phyloP scores from a whole-genome alignment of 2,888 invertebrate species.

The Flexamia atlantica region DNA sequence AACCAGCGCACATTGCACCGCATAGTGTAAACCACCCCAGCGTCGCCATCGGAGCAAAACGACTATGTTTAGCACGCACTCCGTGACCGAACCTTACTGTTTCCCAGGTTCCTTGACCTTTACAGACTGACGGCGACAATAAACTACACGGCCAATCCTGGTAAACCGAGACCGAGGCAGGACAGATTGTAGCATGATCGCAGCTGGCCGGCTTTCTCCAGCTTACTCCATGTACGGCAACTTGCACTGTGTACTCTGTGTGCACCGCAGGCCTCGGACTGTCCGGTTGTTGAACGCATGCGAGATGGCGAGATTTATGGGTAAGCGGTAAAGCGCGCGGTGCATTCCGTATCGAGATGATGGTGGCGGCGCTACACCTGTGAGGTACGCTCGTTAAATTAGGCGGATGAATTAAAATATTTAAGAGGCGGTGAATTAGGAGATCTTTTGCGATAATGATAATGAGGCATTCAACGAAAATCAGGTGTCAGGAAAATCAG shows the following conservation, averaged over 20 bases:
- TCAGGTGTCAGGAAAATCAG: too few species aligned
- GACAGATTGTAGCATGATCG: neutral
- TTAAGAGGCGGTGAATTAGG: too few species aligned
- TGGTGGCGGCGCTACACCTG: neutral
- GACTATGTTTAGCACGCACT: too few species aligned
- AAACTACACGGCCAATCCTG: neutral
- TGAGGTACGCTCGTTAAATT: neutral
- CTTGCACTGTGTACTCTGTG: conserved; percentile 29
- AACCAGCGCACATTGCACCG: too few species aligned
- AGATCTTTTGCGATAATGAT: too few species aligned
- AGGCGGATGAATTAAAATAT: too few species aligned
- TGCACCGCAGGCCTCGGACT: neutral
- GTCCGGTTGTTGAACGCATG: conserved; percentile 16
- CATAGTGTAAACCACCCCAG: too few species aligned
- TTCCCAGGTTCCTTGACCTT: too few species aligned
- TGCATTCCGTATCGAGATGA: neutral
- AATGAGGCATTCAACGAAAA: too few species aligned
- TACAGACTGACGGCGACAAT: neutral
- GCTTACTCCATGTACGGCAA: conserved; percentile 21
- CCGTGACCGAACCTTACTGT: too few species aligned
- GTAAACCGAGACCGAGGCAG: neutral
- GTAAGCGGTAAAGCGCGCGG: neutral
- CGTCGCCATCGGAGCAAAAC: too few species aligned
- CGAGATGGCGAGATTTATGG: conserved; percentile 26
- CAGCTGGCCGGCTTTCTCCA: conserved; percentile 13